Percentiles rank a stretch among this genome's conserved stretches.
phyloP scores from a whole-genome alignment of 2,797 vertebrate species.

The Carapus acus region DNA sequence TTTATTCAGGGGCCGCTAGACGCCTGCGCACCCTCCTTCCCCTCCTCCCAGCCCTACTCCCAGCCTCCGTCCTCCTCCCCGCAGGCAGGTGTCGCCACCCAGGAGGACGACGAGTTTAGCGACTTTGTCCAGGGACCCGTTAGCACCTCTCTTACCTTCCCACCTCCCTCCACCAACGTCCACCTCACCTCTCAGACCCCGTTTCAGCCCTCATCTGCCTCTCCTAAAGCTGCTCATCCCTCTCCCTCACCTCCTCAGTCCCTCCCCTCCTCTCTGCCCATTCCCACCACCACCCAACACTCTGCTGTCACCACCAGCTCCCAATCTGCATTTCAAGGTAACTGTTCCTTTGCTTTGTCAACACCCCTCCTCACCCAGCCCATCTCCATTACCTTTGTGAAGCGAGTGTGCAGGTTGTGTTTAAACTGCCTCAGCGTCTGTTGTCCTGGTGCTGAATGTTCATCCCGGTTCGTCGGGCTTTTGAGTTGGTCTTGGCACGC shows the following conservation, averaged over 20 bases:
- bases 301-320: constrained; percentile 82
- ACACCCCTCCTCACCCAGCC: constrained; percentile 23
- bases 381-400: constrained; percentile 23
- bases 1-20: constrained; percentile 90
- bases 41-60: constrained; percentile 43
- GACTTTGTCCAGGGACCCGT: constrained; percentile 94
- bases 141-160: constrained; percentile 67
- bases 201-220: constrained; percentile 44
- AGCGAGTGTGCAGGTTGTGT: constrained; percentile 9
- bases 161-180: constrained; percentile 46
- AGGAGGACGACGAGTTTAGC: constrained; percentile 89
- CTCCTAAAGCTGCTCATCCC: constrained; percentile 23
- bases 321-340: constrained; percentile 82
- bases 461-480: constrained; percentile 13
- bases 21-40: constrained; percentile 57
- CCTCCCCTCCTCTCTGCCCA: constrained; percentile 77
- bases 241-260: constrained; percentile 62
- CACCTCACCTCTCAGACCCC: constrained; percentile 48
- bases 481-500: constrained; percentile 22
- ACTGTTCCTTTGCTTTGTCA: constrained; percentile 57
- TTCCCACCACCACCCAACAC: constrained; percentile 74
- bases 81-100: constrained; percentile 41
- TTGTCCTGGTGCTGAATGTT: constrained; percentile 25
- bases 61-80: constrained; percentile 40
- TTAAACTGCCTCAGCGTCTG: too few species aligned